Conservation (phyloP, 2,797 vertebrate genomes). For the Ceryle rudis region DNA sequence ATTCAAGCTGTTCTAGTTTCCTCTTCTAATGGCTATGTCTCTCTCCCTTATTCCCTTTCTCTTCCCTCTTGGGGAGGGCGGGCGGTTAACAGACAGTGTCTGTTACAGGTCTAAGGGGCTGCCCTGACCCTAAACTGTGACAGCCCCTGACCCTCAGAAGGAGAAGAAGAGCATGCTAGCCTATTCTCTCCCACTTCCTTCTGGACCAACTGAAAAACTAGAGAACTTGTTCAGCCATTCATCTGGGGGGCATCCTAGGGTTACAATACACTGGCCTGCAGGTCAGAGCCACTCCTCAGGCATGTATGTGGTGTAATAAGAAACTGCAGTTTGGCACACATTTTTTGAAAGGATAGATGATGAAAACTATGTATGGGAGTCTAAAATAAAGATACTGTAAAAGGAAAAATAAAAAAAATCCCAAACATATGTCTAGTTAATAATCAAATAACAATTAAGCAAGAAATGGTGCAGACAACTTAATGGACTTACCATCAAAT, state of each 20-base stretch:
- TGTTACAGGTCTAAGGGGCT: no score
- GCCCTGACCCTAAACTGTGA: no score
- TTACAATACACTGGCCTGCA: not conserved
- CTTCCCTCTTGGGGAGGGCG: no score
- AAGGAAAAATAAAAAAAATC: not conserved
- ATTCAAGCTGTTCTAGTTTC: no score
- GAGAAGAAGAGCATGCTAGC: not conserved
- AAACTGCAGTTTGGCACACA: not conserved
- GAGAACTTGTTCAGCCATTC: not conserved
- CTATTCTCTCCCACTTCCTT: not conserved
- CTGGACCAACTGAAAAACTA: not conserved
- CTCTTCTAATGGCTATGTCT: no score
- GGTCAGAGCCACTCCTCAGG: not conserved
- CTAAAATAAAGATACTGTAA: not conserved
- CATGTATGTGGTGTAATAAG: rapidly evolving
- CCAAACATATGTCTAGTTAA: not conserved
- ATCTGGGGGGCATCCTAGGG: not conserved
- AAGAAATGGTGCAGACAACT: not conserved
- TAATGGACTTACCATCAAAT: not conserved
- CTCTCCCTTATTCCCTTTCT: no score
- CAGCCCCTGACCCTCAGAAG: not conserved
- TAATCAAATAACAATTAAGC: not conserved
- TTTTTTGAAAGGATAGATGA: not conserved
- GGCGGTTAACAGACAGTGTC: no score
- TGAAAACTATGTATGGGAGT: not conserved